phyloP scores from a whole-genome alignment of 2,113 vertebrate genomes.

The Neolamprologus cancellatus region DNA sequence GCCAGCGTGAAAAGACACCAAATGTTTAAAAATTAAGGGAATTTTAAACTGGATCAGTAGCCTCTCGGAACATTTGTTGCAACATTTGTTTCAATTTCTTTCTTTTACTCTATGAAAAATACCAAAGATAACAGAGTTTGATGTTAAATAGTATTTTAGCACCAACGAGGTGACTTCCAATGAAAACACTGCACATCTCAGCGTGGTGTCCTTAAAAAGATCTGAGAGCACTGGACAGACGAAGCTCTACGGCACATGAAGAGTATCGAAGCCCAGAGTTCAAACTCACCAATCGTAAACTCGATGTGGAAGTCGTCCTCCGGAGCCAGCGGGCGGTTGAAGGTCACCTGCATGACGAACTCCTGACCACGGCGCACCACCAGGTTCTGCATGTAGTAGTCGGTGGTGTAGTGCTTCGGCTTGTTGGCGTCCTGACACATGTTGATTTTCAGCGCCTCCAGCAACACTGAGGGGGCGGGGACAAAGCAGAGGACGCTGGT shows the following conservation, averaged over 20 bases:
- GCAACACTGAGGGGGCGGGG: background rate
- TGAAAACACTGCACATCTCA: background rate
- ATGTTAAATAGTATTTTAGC: background rate
- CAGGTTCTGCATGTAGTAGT: slow-evolving; percentile 67
- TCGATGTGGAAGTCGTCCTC: slow-evolving; percentile 78
- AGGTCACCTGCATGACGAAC: slow-evolving; percentile 72
- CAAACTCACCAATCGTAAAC: slow-evolving; percentile 81
- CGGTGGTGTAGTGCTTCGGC: slow-evolving; percentile 69
- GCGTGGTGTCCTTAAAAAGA: background rate
- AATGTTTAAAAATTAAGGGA: background rate
- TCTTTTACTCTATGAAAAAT: rapidly evolving
- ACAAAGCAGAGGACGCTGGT: background rate
- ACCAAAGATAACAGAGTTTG: background rate
- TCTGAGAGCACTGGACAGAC: background rate
- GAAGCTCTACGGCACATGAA: rapidly evolving
- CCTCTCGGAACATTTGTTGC: background rate
- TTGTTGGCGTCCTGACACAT: slow-evolving; percentile 75
- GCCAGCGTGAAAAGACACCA: rapidly evolving
- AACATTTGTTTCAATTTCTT: background rate
- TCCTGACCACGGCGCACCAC: slow-evolving; percentile 79
- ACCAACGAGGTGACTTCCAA: background rate
- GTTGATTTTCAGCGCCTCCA: slow-evolving; percentile 44
- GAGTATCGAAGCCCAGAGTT: background rate
- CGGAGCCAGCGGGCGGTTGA: slow-evolving; percentile 57
- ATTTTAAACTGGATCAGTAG: rapidly evolving